phyloP scores from a whole-genome alignment of 2,113 vertebrate genomes.

The Acinonyx jubatus region DNA sequence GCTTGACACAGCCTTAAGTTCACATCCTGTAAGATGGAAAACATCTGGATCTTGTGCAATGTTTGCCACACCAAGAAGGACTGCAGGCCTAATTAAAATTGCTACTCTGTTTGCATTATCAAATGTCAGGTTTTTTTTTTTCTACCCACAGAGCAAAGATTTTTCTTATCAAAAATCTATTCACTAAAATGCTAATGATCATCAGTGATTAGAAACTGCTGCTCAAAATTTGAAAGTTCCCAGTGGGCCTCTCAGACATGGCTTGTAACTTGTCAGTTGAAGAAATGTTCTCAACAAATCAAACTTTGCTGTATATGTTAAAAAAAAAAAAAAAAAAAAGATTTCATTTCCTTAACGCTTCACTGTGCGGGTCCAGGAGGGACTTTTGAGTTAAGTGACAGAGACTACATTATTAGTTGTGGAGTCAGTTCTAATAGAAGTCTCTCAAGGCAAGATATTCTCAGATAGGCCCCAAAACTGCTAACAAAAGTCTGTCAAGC shows the following conservation, averaged over 20 bases:
- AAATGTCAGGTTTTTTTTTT: conserved; percentile 69
- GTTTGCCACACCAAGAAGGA: background rate
- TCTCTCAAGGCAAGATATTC: conserved; percentile 78
- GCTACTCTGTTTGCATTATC: conserved; percentile 74
- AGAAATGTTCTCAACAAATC: conserved; percentile 86
- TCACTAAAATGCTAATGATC: conserved; percentile 88
- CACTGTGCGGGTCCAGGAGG: conserved; percentile 83
- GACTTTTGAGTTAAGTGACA: conserved; percentile 84
- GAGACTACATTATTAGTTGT: conserved; percentile 83
- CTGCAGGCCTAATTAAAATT: conserved; percentile 78
- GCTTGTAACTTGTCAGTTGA: conserved; percentile 86
- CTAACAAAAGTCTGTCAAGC: conserved; percentile 37
- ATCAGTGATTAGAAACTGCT: conserved; percentile 89
- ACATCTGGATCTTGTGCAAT: conserved; percentile 14
- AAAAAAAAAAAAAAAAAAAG: conserved; percentile 64
- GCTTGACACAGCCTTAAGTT: background rate
- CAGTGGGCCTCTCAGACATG: conserved; percentile 85
- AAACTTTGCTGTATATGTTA: conserved; percentile 82
- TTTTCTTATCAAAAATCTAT: conserved; percentile 87
- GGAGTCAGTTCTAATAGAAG: conserved; percentile 79
- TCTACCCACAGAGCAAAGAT: conserved; percentile 79
- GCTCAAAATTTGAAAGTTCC: conserved; percentile 87
- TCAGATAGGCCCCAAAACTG: conserved; percentile 69
- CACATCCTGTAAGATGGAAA: conserved; percentile 5
- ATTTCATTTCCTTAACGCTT: conserved; percentile 88